phyloP scores from a whole-genome alignment of 2,888 invertebrate genomes.

The Ormyrus rosae region DNA sequence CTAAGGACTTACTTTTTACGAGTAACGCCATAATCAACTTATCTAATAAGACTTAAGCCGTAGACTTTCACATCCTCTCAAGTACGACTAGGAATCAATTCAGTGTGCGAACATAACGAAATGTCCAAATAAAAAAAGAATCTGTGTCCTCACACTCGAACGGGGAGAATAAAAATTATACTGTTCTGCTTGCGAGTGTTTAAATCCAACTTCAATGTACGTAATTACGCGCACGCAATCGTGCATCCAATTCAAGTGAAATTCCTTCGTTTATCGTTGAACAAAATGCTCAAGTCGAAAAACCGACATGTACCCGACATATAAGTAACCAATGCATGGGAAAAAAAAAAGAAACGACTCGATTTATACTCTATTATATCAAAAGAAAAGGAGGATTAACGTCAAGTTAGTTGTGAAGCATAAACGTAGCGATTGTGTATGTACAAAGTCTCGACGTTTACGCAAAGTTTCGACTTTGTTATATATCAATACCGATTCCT shows the following conservation, averaged over 20 bases:
- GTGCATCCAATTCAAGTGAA: background rate
- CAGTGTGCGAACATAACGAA: constrained; percentile 20
- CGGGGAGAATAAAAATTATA: background rate
- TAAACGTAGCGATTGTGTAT: constrained; percentile 21
- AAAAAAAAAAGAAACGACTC: no score
- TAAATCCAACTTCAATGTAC: constrained; percentile 11
- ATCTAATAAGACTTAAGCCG: constrained; percentile 2
- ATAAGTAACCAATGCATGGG: background rate
- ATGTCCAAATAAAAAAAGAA: background rate
- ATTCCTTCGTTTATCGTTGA: constrained; percentile 11
- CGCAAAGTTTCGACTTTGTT: constrained; percentile 1
- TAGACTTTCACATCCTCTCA: constrained; percentile 42
- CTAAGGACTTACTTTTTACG: constrained; percentile 23
- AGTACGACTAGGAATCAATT: constrained; percentile 36
- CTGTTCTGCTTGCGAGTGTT: constrained; percentile 16
- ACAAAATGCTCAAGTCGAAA: background rate
- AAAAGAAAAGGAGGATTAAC: background rate
- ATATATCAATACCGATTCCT: constrained; percentile 1
- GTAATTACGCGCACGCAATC: constrained; percentile 18
- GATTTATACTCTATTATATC: no score
- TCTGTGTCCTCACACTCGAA: background rate
- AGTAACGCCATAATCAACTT: no score
- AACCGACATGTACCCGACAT: background rate
- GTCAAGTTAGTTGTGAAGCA: no score
- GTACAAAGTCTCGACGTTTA: constrained; percentile 35